Percentiles rank a stretch among this genome's conserved stretches.
Evolutionary conservation across 2,888 invertebrate genomes (phyloP).

Genomic region (Agrotis segetum): DNA sequence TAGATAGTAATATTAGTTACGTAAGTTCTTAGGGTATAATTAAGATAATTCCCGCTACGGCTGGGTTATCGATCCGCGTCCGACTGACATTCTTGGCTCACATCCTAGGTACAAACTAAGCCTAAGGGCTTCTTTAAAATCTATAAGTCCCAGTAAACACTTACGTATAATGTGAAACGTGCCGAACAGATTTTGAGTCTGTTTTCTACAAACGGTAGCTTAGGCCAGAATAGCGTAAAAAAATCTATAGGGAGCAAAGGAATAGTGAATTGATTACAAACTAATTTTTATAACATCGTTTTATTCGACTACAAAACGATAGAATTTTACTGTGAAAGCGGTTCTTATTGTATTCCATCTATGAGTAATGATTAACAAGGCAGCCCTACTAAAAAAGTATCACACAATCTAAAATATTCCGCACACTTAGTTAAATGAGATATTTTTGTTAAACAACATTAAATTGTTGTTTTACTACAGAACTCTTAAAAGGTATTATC

Average conservation of each 20-base stretch:
- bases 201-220: neutral
- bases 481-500: neutral
- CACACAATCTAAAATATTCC: neutral
- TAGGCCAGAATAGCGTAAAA: neutral
- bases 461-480: too few species aligned
- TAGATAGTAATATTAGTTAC: slow-evolving; percentile 15
- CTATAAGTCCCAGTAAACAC: neutral
- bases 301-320: too few species aligned
- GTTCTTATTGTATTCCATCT: neutral
- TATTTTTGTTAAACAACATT: too few species aligned
- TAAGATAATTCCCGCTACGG: slow-evolving; percentile 61
- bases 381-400: neutral
- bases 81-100: slow-evolving; percentile 45
- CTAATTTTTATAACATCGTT: too few species aligned
- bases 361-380: neutral
- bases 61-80: slow-evolving; percentile 63
- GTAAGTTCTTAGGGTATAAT: slow-evolving; percentile 27
- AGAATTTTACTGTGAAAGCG: neutral
- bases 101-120: too few species aligned
- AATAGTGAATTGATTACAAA: too few species aligned
- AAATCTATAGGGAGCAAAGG: neutral
- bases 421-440: too few species aligned
- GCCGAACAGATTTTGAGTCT: neutral
- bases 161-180: too few species aligned
- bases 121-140: neutral